Evolutionary conservation across 2,113 vertebrate species (phyloP).

Genomic region (Ornithorhynchus anatinus): DNA sequence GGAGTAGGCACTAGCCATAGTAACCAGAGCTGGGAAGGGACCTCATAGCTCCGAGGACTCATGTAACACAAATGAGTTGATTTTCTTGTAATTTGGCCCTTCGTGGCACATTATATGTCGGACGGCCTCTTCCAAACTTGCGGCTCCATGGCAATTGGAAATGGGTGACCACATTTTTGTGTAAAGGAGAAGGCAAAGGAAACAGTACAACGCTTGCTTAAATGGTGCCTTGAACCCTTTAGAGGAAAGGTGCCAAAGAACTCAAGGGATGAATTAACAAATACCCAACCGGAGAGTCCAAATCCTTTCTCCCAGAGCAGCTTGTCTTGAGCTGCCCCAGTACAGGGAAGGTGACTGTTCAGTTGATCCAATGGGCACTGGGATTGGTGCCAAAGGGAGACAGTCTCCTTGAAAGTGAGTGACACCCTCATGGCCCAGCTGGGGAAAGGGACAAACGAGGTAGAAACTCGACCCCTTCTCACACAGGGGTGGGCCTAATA

Average conservation of each 20-base stretch:
- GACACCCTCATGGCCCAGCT: background rate
- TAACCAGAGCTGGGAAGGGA: background rate
- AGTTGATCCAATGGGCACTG: background rate
- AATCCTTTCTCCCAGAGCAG: background rate
- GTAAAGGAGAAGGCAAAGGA: constrained; percentile 20
- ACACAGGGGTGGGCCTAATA: background rate
- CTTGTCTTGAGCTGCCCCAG: constrained; percentile 18
- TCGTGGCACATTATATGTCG: constrained; percentile 27
- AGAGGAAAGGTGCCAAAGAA: constrained; percentile 11
- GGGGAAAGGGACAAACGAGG: constrained; percentile 21
- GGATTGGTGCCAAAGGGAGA: background rate
- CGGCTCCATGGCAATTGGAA: constrained; percentile 29
- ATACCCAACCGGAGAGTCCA: constrained; percentile 17
- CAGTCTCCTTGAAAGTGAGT: background rate
- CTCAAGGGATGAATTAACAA: constrained; percentile 15
- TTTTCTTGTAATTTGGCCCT: constrained; percentile 9
- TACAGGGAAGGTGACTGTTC: background rate
- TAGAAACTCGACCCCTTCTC: too few relatives aligned
- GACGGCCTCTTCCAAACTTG: constrained; percentile 11
- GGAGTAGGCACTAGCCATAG: background rate
- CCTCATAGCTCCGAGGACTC: background rate
- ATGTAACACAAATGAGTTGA: background rate
- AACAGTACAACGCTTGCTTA: background rate
- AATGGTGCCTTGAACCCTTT: constrained; percentile 18
- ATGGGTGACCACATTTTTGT: constrained; percentile 19